Base-by-base conservation (phyloP, 2,888 invertebrate species). In the Argyresthia albistria region DNA sequence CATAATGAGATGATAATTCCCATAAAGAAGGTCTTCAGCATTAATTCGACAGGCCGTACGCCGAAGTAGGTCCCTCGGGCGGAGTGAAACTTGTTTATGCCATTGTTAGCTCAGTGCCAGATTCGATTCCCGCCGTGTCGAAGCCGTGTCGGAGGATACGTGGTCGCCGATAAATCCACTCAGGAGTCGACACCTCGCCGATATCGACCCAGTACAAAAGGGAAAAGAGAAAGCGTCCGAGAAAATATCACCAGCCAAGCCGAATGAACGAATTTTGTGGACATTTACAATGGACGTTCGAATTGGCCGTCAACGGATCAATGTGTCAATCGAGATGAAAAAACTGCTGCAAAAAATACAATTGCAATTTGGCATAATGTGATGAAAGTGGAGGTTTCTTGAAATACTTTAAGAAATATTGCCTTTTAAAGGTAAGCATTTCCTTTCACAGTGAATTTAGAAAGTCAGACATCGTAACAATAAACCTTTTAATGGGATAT, bases 221-320 rank as follows among this genome's bases (percentile, higher is more conserved):
- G 50, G 76, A 59, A 71, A 73, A 72, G 83, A 81, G 84, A 83
- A 83, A 84, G 83, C 81, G 61, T 15, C 66, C 58, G 62, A 70
- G 72, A 75, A 75, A 73, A 73, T 79, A 70, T 75, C 66, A 66
- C 67, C 65, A 60, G 25, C 25, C 25, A 25, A 25, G 25, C 25
- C 64, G 64, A 25, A 62, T 63, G 51, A 51, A 55, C 55, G 54
- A 57, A 14, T 46, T 46, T 15, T 14, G n/a, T 10, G 15, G 46
- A 46, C 25, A 16, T 15, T 42, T 42, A 12, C 42, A 11, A 10
- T 42, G 10, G 42, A 12, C 42, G 10, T 11, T 42, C 42, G 12
- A 12, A 12, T 12, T 42, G 42, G n/a, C 42, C n/a, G 12, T 42
- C n/a, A 12, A 42, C 42, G 12, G 6, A 42, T 42, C 4, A 42